A percentile compares a stretch with the other conserved stretches of the same genome.
phyloP scores from a whole-genome alignment of 2,888 invertebrate genomes.

The Drosophila mettleri region DNA sequence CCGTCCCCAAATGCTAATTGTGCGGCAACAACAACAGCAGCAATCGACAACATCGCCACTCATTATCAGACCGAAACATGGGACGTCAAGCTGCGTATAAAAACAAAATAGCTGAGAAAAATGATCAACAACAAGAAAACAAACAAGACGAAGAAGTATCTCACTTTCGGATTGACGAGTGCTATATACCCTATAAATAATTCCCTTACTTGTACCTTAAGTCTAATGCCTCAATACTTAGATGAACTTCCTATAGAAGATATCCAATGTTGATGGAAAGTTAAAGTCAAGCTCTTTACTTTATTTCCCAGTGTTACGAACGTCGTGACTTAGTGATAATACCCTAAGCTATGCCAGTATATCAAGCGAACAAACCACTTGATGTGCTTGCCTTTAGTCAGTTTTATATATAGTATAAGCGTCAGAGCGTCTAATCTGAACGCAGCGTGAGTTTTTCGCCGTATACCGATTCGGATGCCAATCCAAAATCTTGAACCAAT shows the following conservation, averaged over 20 bases:
- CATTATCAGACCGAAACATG: slow-evolving; percentile 69
- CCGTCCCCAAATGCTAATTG: slow-evolving; percentile 62
- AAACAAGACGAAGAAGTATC: background rate
- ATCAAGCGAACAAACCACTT: slow-evolving; percentile 40
- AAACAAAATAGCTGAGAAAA: slow-evolving; percentile 73
- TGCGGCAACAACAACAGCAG: slow-evolving; percentile 45
- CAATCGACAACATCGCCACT: slow-evolving; percentile 56
- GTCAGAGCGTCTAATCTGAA: slow-evolving; percentile 66
- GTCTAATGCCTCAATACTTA: no score
- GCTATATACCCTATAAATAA: background rate
- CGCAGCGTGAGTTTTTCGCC: slow-evolving; percentile 57
- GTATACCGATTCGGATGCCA: slow-evolving; percentile 8
- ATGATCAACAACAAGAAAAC: slow-evolving; percentile 59
- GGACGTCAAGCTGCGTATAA: slow-evolving; percentile 65
- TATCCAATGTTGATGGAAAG: no score
- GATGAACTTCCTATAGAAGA: no score
- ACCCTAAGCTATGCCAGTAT: background rate
- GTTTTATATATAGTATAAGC: slow-evolving; percentile 60
- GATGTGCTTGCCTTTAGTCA: slow-evolving; percentile 35
- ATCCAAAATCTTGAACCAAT: slow-evolving; percentile 19
- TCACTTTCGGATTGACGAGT: background rate
- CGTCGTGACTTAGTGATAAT: background rate
- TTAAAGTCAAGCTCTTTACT: no score
- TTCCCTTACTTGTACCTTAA: no score
- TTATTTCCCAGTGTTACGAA: background rate